These are phyloP conservation scores for Galeopterus variegatus DNA, from an alignment of 2,113 vertebrate genomes.

Conservation along the genomic window DNA sequence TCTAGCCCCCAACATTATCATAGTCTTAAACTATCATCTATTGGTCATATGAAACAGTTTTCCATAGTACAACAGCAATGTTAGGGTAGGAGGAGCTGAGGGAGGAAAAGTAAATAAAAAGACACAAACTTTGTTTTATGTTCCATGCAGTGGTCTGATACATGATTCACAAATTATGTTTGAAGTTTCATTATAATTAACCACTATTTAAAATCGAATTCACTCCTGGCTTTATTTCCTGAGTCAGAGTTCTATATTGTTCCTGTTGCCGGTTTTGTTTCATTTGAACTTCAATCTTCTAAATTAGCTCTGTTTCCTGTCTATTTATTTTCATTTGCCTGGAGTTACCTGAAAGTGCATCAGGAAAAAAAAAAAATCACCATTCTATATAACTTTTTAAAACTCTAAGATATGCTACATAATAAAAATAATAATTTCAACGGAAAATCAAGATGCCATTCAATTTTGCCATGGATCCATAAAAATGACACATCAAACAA, in stretches of 20 bases:
- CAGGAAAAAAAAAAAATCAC: slow-evolving; percentile 4
- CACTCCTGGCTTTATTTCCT: slow-evolving; percentile 51
- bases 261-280: slow-evolving; percentile 39
- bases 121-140: slow-evolving; percentile 15
- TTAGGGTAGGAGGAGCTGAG: not conserved
- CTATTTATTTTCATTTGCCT: slow-evolving; percentile 60
- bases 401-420: slow-evolving; percentile 7
- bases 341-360: slow-evolving; percentile 44
- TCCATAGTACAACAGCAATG: not conserved
- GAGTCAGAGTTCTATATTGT: slow-evolving; percentile 41
- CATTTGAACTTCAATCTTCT: slow-evolving; percentile 25
- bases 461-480: slow-evolving; percentile 60
- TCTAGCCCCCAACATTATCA: not conserved
- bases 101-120: slow-evolving; percentile 26
- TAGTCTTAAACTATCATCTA: not conserved
- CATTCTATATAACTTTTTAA: slow-evolving; percentile 53
- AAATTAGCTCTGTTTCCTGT: slow-evolving; percentile 64
- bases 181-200: slow-evolving; percentile 62
- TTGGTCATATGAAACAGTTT: not conserved
- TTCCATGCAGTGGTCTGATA: not conserved
- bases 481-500: slow-evolving; percentile 71
- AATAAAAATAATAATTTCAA: slow-evolving; percentile 76
- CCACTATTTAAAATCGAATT: slow-evolving; percentile 55
- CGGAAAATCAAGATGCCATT: slow-evolving; percentile 59
- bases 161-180: slow-evolving; percentile 43